These are phyloP conservation scores for Galemys pyrenaicus DNA, from an alignment of 2,113 vertebrate genomes.

Conservation along the genomic window DNA sequence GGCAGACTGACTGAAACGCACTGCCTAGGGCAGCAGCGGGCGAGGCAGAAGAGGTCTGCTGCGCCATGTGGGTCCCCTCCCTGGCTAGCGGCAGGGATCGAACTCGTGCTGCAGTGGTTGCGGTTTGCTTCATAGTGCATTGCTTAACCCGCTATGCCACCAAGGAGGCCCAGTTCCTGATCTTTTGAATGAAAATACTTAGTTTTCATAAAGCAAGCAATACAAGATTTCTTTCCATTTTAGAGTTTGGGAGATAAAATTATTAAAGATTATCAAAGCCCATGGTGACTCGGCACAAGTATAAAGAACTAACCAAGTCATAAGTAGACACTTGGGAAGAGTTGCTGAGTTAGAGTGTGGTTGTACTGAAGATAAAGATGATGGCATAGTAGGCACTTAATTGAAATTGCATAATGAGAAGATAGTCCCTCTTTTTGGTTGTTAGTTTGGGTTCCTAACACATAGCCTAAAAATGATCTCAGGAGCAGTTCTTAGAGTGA, in stretches of 20 bases:
- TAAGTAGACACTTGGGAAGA: background rate
- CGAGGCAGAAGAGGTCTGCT: too few relatives aligned
- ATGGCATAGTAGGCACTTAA: background rate
- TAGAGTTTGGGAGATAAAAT: conserved; percentile 2
- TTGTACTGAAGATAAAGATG: background rate
- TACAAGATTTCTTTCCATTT: background rate
- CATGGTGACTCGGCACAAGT: background rate
- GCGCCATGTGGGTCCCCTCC: too few relatives aligned
- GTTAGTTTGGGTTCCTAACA: background rate
- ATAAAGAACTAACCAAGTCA: background rate
- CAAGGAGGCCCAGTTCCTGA: too few relatives aligned
- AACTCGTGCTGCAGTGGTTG: too few relatives aligned
- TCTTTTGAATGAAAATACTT: background rate
- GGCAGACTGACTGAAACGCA: too few relatives aligned
- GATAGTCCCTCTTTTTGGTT: background rate
- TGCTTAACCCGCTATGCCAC: too few relatives aligned
- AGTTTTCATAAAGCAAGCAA: background rate
- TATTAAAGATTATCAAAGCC: background rate
- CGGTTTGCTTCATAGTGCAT: too few relatives aligned
- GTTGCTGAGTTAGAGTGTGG: conserved; percentile 14
- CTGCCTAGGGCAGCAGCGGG: too few relatives aligned
- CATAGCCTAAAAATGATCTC: background rate
- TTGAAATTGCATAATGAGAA: conserved; percentile 25
- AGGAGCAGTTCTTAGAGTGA: background rate
- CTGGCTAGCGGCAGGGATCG: too few relatives aligned